These are phyloP conservation scores for Fistularia commersonii DNA, from an alignment of 2,797 vertebrate species.

Conservation along the genomic window DNA sequence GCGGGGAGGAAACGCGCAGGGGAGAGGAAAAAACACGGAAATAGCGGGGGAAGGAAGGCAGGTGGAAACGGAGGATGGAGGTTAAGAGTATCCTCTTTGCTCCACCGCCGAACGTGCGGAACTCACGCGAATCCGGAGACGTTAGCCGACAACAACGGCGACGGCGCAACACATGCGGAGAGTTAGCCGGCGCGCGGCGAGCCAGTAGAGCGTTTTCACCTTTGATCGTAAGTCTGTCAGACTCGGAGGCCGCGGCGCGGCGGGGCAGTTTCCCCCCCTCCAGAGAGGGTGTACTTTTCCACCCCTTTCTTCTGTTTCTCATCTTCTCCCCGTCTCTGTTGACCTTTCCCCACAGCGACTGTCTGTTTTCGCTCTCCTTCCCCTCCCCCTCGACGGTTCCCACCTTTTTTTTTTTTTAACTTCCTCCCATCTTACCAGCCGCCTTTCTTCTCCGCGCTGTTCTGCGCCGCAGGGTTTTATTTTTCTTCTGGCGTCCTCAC, in stretches of 20 bases:
- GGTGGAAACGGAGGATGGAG: not conserved
- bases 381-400: conserved; percentile 8
- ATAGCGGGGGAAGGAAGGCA: not conserved
- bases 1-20: conserved; percentile 18
- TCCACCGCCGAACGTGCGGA: too few relatives aligned
- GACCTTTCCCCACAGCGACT: conserved; percentile 57
- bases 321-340: conserved; percentile 42
- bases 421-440: conserved; percentile 6
- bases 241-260: conserved; percentile 23
- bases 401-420: not conserved
- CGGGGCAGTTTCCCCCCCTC: conserved; percentile 23
- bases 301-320: conserved; percentile 46
- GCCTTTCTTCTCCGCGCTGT: not conserved
- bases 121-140: too few relatives aligned
- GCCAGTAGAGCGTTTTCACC: conserved; percentile 20
- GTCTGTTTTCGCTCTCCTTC: conserved; percentile 37
- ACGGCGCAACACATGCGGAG: not conserved
- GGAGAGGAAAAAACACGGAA: too few relatives aligned
- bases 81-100: too few relatives aligned
- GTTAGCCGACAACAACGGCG: too few relatives aligned
- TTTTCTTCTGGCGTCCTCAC: conserved; percentile 13
- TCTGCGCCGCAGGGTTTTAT: not conserved
- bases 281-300: conserved; percentile 45
- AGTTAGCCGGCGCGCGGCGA: conserved; percentile 4
- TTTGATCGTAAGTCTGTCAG: conserved; percentile 41